Evolutionary conservation across 2,888 invertebrate genomes (phyloP).

Genomic region (Chironomus riparius): DNA sequence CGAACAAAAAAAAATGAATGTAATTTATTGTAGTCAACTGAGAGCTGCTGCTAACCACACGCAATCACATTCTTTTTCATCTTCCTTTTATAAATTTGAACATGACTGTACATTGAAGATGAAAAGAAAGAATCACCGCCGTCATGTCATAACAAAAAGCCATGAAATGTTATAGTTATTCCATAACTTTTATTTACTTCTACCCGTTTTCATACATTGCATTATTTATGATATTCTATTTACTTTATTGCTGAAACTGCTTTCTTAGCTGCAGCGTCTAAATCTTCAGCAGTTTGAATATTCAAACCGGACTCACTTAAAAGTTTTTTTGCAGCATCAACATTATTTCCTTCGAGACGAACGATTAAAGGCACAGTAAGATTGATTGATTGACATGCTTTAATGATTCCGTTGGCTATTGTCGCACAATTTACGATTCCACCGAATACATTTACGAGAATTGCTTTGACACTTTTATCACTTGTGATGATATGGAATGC

Average conservation of each 20-base stretch:
- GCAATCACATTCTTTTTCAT: not conserved
- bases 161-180: no score
- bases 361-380: slow-evolving; percentile 85
- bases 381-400: slow-evolving; percentile 70
- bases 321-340: slow-evolving; percentile 69
- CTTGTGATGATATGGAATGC: slow-evolving; percentile 84
- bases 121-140: no score
- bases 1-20: not conserved
- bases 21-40: not conserved
- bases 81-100: no score
- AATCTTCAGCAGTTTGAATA: slow-evolving; percentile 70
- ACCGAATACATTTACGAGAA: slow-evolving; percentile 97
- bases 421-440: slow-evolving; percentile 97
- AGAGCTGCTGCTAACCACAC: not conserved
- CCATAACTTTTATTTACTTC: no score
- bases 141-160: no score
- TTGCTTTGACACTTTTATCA: slow-evolving; percentile 83
- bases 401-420: slow-evolving; percentile 90
- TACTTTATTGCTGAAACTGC: slow-evolving; percentile 51
- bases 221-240: not conserved
- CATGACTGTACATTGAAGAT: no score
- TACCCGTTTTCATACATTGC: no score
- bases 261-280: slow-evolving; percentile 88
- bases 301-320: slow-evolving; percentile 74
- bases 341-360: slow-evolving; percentile 92